Base-by-base conservation (phyloP, 2,797 vertebrate genomes). In the Artibeus jamaicensis region DNA sequence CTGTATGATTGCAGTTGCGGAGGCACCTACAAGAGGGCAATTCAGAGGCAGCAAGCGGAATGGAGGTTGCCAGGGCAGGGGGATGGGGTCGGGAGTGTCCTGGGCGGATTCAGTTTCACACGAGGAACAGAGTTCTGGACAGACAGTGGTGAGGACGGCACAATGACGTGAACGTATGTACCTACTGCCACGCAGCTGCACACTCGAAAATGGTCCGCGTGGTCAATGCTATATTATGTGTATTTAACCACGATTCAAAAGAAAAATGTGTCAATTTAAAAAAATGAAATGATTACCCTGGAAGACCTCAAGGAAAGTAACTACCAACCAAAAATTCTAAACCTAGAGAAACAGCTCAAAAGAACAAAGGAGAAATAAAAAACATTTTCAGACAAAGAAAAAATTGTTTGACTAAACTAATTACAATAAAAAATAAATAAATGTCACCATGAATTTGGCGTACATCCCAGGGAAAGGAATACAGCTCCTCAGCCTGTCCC, bases 401-500 rank as follows among this genome's bases (percentile, higher is more conserved):
- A 86, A 42, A 19, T 29, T 50, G 57, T 59, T 21, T 55, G n/a
- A 74, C 39, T 18, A 44, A 59, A n/a, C 21, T 34, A 86, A 48
- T 57, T 9, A 46, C 14, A 55, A 22, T 0, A 29, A 50, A 10
- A 55, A 55, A 57, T 4, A 65, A 44, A 16, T 14, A 78, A 37
- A 12, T 8, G 21, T 26, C 57, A 22, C 55, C 59, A 24, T 8
- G 70, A 87, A 67, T 81, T 79, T 15, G 11, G 50, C 26, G 29
- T 29, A 22, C 21, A 71, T 19, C 50, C 48, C 22, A n/a, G 44
- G 34, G 18, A 74, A 67, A 46, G 21, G 7, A 67, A 65, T 4
- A 1, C 6, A 39, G 34, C 42, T 9, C 12, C 18, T n/a, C 1
- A 5, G 1, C 22, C 4, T 6, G 2, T 4, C 10, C 5, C 10